phyloP scores from a whole-genome alignment of 2,113 vertebrate genomes.

The Hemiprocne comata region DNA sequence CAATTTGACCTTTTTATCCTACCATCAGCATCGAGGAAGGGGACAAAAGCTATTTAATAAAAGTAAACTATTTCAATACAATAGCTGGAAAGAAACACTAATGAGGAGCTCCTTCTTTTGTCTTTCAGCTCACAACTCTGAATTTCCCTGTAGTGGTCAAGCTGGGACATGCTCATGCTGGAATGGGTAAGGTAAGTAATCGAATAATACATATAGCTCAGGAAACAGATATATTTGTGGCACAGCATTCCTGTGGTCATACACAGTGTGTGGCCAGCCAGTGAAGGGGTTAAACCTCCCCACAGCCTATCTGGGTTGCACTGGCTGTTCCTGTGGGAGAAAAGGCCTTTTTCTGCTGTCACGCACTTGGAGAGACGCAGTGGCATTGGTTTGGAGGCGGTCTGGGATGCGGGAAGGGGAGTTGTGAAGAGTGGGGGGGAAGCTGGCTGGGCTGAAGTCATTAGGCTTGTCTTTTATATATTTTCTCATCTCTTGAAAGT shows the following conservation, averaged over 20 bases:
- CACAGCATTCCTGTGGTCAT: neutral
- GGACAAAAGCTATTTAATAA: neutral
- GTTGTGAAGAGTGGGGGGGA: neutral
- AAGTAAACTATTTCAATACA: neutral
- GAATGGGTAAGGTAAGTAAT: conserved; percentile 92
- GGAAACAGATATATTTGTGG: neutral
- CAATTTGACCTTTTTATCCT: neutral
- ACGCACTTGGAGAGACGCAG: neutral
- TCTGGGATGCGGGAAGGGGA: neutral
- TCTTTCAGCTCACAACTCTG: conserved; percentile 83
- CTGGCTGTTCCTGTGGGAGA: conserved; percentile 38
- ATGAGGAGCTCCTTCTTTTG: conserved; percentile 35
- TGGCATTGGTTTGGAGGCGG: neutral
- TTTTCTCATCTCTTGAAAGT: conserved; percentile 15
- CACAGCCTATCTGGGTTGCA: neutral
- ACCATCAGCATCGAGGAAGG: neutral
- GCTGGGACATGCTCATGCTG: conserved; percentile 91
- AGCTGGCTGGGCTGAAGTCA: neutral
- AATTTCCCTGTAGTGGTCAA: conserved; percentile 92
- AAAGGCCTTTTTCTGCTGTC: conserved; percentile 3
- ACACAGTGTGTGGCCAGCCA: neutral
- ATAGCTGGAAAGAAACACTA: neutral
- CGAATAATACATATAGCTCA: neutral
- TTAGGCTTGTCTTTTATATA: conserved; percentile 9
- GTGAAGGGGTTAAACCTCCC: conserved; percentile 13